Conservation (phyloP, 2,888 invertebrate species). For the Synanthedon formicaeformis region DNA sequence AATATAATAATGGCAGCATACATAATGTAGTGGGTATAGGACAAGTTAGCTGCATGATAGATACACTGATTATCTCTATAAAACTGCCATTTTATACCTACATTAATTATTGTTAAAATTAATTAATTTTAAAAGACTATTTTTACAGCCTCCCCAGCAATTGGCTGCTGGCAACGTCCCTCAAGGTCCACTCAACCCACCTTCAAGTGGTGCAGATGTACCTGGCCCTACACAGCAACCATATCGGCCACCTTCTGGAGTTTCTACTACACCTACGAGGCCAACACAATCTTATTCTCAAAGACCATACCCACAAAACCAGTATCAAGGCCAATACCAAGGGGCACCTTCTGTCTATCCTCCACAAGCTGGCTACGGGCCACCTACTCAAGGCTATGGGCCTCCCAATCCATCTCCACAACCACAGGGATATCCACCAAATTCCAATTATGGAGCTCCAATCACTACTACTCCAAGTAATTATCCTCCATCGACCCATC, state of each 20-base stretch:
- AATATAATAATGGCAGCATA: too few species aligned
- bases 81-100: neutral
- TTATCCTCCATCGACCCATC: constrained; percentile 67
- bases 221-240: constrained; percentile 55
- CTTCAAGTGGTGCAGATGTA: constrained; percentile 45
- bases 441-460: constrained; percentile 73
- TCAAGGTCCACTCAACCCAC: constrained; percentile 47
- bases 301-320: constrained; percentile 76
- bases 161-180: constrained; percentile 64
- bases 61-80: neutral
- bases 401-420: constrained; percentile 73
- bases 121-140: constrained; percentile 20
- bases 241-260: constrained; percentile 63
- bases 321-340: constrained; percentile 73
- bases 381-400: constrained; percentile 74
- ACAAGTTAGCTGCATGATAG: neutral
- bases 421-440: constrained; percentile 76
- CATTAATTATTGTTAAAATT: neutral
- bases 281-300: constrained; percentile 78
- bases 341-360: constrained; percentile 72
- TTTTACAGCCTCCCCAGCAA: constrained; percentile 69
- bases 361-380: constrained; percentile 77
- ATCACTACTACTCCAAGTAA: constrained; percentile 70
- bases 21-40: too few species aligned
- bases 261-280: constrained; percentile 67